phyloP scores from a whole-genome alignment of 1,140 invertebrate species.

The Trachymyrmex septentrionalis region DNA sequence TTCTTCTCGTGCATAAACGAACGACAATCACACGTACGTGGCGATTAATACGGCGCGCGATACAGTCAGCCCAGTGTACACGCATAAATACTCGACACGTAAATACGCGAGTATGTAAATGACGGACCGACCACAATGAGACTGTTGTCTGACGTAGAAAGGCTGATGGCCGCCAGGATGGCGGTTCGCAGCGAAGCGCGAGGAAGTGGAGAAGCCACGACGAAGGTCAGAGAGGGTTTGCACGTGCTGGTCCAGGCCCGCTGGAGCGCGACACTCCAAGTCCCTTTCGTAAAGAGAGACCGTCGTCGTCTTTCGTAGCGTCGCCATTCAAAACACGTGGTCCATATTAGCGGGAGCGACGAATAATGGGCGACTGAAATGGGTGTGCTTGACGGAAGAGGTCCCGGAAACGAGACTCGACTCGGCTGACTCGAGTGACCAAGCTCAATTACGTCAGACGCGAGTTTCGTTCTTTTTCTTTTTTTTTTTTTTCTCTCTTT shows the following conservation, averaged over 20 bases:
- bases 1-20: not conserved
- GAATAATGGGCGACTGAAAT: conserved; percentile 69
- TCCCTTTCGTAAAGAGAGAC: conserved; percentile 52
- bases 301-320: conserved; percentile 66
- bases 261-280: conserved; percentile 67
- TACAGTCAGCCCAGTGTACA: conserved; percentile 33
- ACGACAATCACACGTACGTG: conserved; percentile 3
- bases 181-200: conserved; percentile 46
- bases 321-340: conserved; percentile 79
- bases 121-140: conserved; percentile 66
- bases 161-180: conserved; percentile 68
- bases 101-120: conserved; percentile 62
- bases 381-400: conserved; percentile 49
- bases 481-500: conserved; percentile 5
- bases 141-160: conserved; percentile 73
- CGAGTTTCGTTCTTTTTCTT: conserved; percentile 57
- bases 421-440: conserved; percentile 74
- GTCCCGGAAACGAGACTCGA: conserved; percentile 59
- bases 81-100: conserved; percentile 8
- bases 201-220: conserved; percentile 52
- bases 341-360: conserved; percentile 75
- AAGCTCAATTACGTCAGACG: conserved; percentile 71
- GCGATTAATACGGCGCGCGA: conserved; percentile 41
- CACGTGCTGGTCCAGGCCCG: conserved; percentile 64
- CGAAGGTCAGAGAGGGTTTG: conserved; percentile 71